Evolutionary conservation across 2,797 vertebrate genomes (phyloP), one percentile per base, ranked within the genome.

Genomic region (Malacoctenus gilli): DNA sequence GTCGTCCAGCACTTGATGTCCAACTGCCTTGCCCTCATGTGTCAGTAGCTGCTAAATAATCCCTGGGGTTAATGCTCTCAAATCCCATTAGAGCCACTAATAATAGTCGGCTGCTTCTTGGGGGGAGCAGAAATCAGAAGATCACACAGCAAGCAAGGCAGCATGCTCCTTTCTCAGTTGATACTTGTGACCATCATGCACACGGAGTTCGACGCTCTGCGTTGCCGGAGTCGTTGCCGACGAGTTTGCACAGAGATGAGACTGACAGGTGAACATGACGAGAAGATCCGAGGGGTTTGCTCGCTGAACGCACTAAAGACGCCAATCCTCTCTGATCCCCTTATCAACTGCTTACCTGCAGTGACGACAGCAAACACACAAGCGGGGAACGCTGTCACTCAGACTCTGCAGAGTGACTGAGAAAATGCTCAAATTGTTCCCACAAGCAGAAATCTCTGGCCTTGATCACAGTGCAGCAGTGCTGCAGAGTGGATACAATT

Each of bases 81-180:
- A 68, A 92, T 91, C 91, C 75, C 72, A 81, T 92, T 88, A 91
- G 68, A 32, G 43, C 22, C 15, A 1, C 88, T 90, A 91, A 92
- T 85, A 86, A 90, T 91, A 92, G 89, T 68, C 63, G 46, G 57
- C 61, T 79, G 74, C 25, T 65, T 74, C 48, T 39, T 47, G 69
- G 59, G 36, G 52, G 54, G 48, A 77, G 71, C 76, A 77, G 59
- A 59, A 85, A 75, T 88, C 82, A 83, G 49, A 31, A 74, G 51
- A 68, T 71, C 72, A 55, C 57, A 4, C 56, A 43, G 5, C 41
- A 12, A 39, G 18, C 22, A 18, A 22, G 28, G 34, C 11, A 6
- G 39, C n/a, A 14, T 19, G 9, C 14, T 32, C 8, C 16, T n/a
- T 20, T 15, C 13, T 44, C 13, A 8, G 14, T 34, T 44, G 41